A percentile compares a stretch with the other conserved stretches of the same genome.
Evolutionary conservation across 2,797 vertebrate species (phyloP).

Genomic region (Masticophis lateralis): DNA sequence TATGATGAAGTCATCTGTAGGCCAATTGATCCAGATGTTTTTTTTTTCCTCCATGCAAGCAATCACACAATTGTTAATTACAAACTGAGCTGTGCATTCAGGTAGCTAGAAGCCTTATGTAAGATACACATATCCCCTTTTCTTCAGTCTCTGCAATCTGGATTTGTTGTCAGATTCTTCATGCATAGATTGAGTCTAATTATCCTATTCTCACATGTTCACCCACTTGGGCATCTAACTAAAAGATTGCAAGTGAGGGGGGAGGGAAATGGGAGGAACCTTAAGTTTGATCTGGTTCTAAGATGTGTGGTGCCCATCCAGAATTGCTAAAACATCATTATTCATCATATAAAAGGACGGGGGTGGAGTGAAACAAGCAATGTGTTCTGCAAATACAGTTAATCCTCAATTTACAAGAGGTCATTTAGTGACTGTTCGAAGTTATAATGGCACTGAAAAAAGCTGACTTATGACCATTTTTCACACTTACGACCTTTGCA

Average conservation of each 20-base stretch:
- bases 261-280: background rate
- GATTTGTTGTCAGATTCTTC: background rate
- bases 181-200: background rate
- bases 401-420: too few relatives aligned
- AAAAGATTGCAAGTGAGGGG: background rate
- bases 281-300: background rate
- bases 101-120: background rate
- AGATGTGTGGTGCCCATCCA: background rate
- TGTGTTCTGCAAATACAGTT: background rate
- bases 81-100: background rate
- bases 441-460: too few relatives aligned
- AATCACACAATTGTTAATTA: background rate
- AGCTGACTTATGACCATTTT: too few relatives aligned
- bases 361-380: background rate
- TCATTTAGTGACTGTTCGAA: too few relatives aligned
- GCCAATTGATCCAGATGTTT: background rate
- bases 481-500: too few relatives aligned
- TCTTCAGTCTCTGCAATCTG: background rate
- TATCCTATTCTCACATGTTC: background rate
- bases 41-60: background rate
- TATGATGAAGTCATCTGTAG: background rate
- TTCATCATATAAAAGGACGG: background rate
- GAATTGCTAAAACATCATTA: background rate
- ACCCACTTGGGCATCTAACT: background rate
- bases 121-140: background rate